These are phyloP conservation scores for Psammodynastes pulverulentus DNA, from an alignment of 2,113 vertebrate genomes.

Conservation along the genomic window DNA sequence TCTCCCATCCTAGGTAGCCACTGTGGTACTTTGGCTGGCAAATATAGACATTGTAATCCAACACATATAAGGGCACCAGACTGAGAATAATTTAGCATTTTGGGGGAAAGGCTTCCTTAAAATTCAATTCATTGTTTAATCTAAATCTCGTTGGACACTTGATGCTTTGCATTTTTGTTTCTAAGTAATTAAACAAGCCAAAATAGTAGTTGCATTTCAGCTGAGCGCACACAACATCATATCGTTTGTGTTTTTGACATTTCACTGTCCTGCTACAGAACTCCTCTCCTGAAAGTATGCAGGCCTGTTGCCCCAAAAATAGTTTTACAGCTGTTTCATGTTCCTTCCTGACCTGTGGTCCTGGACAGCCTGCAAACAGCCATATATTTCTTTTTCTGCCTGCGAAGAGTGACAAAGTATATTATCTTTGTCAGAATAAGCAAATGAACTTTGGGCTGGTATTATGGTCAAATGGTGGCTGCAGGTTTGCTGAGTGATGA, in stretches of 20 bases:
- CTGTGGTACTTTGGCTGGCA: neutral
- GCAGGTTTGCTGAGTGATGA: no score
- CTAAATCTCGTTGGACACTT: neutral
- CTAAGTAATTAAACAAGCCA: neutral
- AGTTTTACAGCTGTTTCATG: neutral
- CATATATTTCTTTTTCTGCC: neutral
- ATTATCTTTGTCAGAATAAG: neutral
- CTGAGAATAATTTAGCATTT: neutral
- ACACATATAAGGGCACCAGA: neutral
- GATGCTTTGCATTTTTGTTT: neutral
- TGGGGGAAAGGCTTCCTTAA: neutral
- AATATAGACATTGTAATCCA: neutral
- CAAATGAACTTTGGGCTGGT: neutral
- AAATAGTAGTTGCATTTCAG: neutral
- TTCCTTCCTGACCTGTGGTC: neutral
- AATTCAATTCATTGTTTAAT: neutral
- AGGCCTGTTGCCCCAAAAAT: fast-evolving
- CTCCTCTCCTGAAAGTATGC: neutral
- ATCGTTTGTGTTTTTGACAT: neutral
- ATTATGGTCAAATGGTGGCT: no score
- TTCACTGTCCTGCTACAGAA: neutral
- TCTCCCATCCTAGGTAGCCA: neutral
- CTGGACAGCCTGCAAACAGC: neutral
- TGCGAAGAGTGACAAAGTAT: neutral
- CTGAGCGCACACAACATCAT: neutral